Percentiles rank a stretch among this genome's conserved stretches.
These are phyloP conservation scores for Hermetia illucens DNA, from an alignment of 1,140 invertebrate genomes.

Conservation along the genomic window DNA sequence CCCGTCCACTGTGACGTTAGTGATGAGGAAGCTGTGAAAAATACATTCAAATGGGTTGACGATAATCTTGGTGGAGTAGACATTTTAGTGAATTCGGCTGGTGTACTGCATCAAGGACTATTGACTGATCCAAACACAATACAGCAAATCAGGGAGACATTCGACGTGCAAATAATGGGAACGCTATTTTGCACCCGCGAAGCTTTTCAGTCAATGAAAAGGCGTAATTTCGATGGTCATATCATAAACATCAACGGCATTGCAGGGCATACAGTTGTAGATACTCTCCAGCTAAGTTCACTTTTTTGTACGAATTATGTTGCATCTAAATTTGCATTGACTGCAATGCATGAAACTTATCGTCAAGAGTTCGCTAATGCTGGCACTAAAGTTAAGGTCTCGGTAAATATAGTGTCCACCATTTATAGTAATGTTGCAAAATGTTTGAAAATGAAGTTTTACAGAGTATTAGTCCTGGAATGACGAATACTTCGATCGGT, in stretches of 20 bases:
- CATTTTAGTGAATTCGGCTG: constrained; percentile 52
- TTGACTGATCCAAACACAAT: neutral
- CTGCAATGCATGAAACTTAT: constrained; percentile 43
- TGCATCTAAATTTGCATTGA: constrained; percentile 50
- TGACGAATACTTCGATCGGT: constrained; percentile 37
- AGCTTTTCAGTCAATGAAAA: constrained; percentile 29
- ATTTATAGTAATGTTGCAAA: constrained; percentile 47
- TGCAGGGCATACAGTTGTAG: constrained; percentile 11
- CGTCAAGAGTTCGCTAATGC: too few relatives aligned
- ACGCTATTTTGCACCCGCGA: constrained; percentile 44
- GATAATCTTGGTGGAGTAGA: constrained; percentile 40
- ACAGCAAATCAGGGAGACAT: neutral
- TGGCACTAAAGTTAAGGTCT: constrained; percentile 36
- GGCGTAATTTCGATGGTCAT: neutral
- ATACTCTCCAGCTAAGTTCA: constrained; percentile 26
- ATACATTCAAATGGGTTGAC: constrained; percentile 43
- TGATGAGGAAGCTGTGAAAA: constrained; percentile 41
- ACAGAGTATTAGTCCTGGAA: constrained; percentile 39
- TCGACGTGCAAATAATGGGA: constrained; percentile 51
- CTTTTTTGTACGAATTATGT: constrained; percentile 39
- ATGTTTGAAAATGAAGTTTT: too few relatives aligned
- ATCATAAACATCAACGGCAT: constrained; percentile 4
- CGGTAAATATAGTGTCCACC: constrained; percentile 25
- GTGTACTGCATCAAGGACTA: constrained; percentile 12
- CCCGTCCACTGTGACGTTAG: constrained; percentile 47